Conservation (phyloP, 1,140 invertebrate species). For the Phortica variegata region DNA sequence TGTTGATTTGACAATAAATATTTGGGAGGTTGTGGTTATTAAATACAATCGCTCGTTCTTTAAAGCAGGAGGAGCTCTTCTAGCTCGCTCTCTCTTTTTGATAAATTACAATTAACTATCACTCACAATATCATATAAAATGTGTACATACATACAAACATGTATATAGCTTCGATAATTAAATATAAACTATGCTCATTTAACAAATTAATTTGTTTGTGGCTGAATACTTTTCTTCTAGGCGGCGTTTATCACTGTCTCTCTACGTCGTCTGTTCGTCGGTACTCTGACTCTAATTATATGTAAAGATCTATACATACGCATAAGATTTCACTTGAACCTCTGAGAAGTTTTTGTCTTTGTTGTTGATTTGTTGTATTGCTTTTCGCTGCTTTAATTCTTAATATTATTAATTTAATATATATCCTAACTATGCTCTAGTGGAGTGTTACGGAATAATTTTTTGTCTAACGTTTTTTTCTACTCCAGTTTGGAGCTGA, state of each 20-base stretch:
- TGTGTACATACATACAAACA: slow-evolving; percentile 5
- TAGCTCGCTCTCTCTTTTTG: slow-evolving; percentile 5
- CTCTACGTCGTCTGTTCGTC: slow-evolving; percentile 35
- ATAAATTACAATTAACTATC: slow-evolving; percentile 11
- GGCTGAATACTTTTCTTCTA: slow-evolving; percentile 37
- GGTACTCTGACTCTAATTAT: no score
- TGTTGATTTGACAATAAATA: background rate
- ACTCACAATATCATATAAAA: slow-evolving; percentile 17
- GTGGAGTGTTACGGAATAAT: slow-evolving; percentile 51
- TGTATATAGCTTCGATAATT: slow-evolving; percentile 26
- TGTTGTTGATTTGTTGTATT: slow-evolving; percentile 21
- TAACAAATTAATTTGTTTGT: no score
- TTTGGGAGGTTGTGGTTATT: background rate
- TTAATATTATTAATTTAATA: slow-evolving; percentile 29
- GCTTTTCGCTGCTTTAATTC: slow-evolving; percentile 18
- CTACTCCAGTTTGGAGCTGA: slow-evolving; percentile 15
- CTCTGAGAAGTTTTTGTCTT: slow-evolving; percentile 22
- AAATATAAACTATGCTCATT: no score
- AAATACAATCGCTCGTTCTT: slow-evolving; percentile 1
- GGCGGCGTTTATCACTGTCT: slow-evolving; percentile 33
- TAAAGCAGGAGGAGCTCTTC: background rate
- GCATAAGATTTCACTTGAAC: no score
- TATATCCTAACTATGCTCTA: slow-evolving; percentile 49
- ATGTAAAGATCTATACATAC: no score
- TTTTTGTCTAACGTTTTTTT: slow-evolving; percentile 13